A percentile compares a stretch with the other conserved stretches of the same genome.
Conservation (phyloP, 2,113 vertebrate species). For the Ia io region DNA sequence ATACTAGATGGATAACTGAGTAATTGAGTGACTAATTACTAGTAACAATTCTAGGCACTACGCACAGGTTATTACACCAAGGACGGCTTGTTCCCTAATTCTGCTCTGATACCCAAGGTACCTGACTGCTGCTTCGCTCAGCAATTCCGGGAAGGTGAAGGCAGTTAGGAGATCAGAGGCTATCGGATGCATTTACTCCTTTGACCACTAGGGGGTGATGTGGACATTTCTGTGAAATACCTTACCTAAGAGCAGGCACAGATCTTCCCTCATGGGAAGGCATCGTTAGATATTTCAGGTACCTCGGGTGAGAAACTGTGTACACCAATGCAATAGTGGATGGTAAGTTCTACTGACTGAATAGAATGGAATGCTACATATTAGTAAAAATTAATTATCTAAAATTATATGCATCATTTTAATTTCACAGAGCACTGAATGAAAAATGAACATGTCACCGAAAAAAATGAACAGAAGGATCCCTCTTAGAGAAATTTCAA, state of each 20-base stretch:
- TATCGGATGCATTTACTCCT: background rate
- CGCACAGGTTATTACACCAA: no score
- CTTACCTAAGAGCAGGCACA: accelerated
- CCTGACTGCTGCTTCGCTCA: background rate
- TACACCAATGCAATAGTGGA: background rate
- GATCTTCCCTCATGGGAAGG: background rate
- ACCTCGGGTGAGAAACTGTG: background rate
- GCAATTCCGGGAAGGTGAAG: background rate
- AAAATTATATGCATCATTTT: background rate
- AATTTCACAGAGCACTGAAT: background rate
- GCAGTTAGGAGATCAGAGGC: accelerated
- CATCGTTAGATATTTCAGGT: no score
- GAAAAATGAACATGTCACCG: background rate
- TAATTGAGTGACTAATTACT: background rate
- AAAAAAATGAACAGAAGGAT: background rate
- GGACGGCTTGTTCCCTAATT: background rate
- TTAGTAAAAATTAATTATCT: background rate
- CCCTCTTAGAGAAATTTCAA: background rate
- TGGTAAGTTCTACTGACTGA: background rate
- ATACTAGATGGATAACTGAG: background rate
- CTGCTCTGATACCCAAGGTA: background rate
- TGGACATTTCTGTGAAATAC: background rate
- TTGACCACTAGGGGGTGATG: background rate
- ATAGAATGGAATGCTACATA: background rate
- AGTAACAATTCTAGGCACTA: no score